Percentiles rank a stretch among this genome's conserved stretches.
Evolutionary conservation across 2,888 invertebrate genomes (phyloP).

Genomic region (Dyspetes luteomarginatus): DNA sequence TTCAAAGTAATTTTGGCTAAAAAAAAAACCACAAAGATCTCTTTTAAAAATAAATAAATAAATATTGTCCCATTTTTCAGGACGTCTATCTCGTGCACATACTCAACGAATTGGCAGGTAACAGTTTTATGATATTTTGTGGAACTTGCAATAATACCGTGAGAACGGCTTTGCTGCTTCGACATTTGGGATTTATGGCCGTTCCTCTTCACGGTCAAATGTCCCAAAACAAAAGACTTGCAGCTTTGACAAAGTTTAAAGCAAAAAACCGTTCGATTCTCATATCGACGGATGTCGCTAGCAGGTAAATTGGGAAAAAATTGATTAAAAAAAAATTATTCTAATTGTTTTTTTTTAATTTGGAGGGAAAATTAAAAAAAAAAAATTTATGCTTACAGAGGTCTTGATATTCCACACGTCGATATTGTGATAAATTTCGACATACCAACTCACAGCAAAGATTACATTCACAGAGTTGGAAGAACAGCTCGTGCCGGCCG

Average conservation of each 20-base stretch:
- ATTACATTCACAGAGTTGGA: slow-evolving; percentile 99
- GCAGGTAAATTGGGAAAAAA: slow-evolving; percentile 87
- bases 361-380: not conserved
- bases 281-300: slow-evolving; percentile 99
- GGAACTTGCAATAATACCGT: slow-evolving; percentile 97
- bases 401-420: slow-evolving; percentile 99
- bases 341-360: not conserved
- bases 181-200: slow-evolving; percentile 96
- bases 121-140: slow-evolving; percentile 98
- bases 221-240: slow-evolving; percentile 98
- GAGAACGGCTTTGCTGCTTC: slow-evolving; percentile 93
- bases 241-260: slow-evolving; percentile 98
- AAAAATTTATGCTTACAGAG: slow-evolving; percentile 85
- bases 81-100: slow-evolving; percentile 98
- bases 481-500: slow-evolving; percentile 98
- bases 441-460: slow-evolving; percentile 99
- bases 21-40: too few species aligned
- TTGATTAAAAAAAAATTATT: not conserved
- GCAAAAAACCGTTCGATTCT: slow-evolving; percentile 96
- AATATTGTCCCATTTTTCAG: slow-evolving; percentile 83
- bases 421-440: slow-evolving; percentile 99
- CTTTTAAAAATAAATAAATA: not conserved
- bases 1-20: slow-evolving; percentile 93
- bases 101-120: slow-evolving; percentile 96
- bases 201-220: slow-evolving; percentile 99